Conservation (phyloP, 1,140 invertebrate genomes). For the Pseudomyrmex cubaensis region DNA sequence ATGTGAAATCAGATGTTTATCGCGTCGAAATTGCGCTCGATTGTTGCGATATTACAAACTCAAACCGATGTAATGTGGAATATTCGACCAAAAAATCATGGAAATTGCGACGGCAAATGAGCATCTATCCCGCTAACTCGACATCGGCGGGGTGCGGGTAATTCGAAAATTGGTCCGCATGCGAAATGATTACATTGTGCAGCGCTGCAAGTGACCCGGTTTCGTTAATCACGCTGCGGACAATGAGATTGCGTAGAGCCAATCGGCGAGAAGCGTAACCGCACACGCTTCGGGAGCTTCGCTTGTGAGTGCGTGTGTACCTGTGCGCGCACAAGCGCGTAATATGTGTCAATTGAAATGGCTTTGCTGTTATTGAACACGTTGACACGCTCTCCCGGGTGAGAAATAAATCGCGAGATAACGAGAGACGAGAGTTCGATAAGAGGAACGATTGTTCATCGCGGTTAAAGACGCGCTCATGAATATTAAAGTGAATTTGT, state of each 20-base stretch:
- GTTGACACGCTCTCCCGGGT: constrained; percentile 47
- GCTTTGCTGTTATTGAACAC: constrained; percentile 67
- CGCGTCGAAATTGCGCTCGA: no score
- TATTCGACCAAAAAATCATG: neutral
- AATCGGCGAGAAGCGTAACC: constrained; percentile 68
- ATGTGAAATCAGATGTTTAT: no score
- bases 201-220: constrained; percentile 76
- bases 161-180: constrained; percentile 76
- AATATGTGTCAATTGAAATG: constrained; percentile 72
- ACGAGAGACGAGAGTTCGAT: constrained; percentile 24
- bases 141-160: constrained; percentile 54
- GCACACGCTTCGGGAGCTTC: constrained; percentile 48
- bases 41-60: neutral
- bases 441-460: constrained; percentile 46
- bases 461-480: constrained; percentile 16
- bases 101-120: constrained; percentile 7
- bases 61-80: neutral
- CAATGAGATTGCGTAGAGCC: constrained; percentile 76
- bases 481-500: constrained; percentile 53
- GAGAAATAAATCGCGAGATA: constrained; percentile 51
- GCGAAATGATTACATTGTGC: constrained; percentile 75
- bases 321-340: constrained; percentile 39
- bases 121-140: constrained; percentile 19
- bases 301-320: constrained; percentile 18
- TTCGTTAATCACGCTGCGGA: constrained; percentile 76